These are phyloP conservation scores for Monodelphis domestica DNA, from an alignment of 2,797 vertebrate genomes.

Conservation along the genomic window DNA sequence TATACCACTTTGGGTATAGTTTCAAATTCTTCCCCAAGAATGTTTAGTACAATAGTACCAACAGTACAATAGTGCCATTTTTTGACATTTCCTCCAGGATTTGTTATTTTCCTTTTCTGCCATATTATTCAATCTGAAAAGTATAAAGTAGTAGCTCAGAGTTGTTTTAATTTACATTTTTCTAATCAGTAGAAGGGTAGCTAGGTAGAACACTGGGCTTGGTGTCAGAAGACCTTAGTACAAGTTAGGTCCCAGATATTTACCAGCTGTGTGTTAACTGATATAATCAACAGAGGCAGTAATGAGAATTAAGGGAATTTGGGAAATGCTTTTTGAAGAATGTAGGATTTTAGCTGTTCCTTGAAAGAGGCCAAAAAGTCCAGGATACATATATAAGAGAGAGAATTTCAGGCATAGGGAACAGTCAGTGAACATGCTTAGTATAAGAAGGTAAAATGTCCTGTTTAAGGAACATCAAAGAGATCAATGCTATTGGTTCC, in stretches of 20 bases:
- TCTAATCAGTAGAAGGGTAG: background rate
- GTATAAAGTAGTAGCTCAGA: too few species aligned
- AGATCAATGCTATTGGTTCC: background rate
- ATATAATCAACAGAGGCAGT: background rate
- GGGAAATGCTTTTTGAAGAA: background rate
- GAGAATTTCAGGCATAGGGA: background rate
- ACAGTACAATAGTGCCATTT: background rate
- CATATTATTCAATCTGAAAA: background rate
- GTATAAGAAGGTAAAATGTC: background rate
- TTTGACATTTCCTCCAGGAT: background rate
- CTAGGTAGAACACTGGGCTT: too few species aligned
- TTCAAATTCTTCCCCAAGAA: too few species aligned
- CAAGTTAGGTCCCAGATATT: too few species aligned
- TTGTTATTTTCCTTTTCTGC: background rate
- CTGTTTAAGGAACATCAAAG: background rate
- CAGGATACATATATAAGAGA: background rate
- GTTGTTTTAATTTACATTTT: background rate
- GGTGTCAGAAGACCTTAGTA: too few species aligned
- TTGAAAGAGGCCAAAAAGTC: background rate
- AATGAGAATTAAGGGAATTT: background rate
- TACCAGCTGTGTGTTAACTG: too few species aligned
- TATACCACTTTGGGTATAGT: too few species aligned
- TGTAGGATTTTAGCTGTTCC: background rate
- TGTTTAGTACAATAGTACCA: too few species aligned
- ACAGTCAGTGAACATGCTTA: background rate